phyloP scores from a whole-genome alignment of 2,113 vertebrate genomes.

The Osmerus mordax region DNA sequence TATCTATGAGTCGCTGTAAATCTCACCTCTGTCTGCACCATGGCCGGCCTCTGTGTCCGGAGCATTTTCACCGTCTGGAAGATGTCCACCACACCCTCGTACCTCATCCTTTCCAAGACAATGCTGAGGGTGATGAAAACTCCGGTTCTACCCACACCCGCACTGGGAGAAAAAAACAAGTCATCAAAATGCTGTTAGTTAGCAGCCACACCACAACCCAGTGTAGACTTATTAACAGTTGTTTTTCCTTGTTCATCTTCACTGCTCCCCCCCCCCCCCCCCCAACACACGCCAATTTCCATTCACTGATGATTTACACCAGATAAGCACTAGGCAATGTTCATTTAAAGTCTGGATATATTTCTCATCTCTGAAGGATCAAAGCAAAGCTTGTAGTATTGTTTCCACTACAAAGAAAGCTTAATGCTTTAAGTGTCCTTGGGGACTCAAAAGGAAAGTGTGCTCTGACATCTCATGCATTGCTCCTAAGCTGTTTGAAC shows the following conservation, averaged over 20 bases:
- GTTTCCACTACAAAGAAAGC: neutral
- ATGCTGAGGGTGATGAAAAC: constrained; percentile 99
- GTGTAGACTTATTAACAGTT: neutral
- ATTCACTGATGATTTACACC: no score
- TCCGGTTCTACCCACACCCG: constrained; percentile 95
- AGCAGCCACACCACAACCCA: no score
- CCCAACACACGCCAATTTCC: no score
- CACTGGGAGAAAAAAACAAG: constrained; percentile 65
- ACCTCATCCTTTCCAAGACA: constrained; percentile 98
- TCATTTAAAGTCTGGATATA: neutral
- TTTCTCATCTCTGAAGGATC: neutral
- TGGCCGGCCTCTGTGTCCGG: constrained; percentile 95
- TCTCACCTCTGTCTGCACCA: constrained; percentile 99
- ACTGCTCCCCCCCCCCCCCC: no score
- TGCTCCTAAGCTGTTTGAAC: no score
- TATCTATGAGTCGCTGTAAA: no score
- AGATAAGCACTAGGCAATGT: neutral
- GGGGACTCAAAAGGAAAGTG: neutral
- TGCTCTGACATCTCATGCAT: no score
- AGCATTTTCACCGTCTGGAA: constrained; percentile 99
- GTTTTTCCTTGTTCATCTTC: neutral
- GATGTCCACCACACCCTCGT: constrained; percentile 99
- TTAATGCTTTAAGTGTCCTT: neutral
- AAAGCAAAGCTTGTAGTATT: neutral
- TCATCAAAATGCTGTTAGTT: neutral